Evolutionary conservation across 2,113 vertebrate species (phyloP), one percentile per base, ranked within the genome.

Genomic region (Stercorarius parasiticus): DNA sequence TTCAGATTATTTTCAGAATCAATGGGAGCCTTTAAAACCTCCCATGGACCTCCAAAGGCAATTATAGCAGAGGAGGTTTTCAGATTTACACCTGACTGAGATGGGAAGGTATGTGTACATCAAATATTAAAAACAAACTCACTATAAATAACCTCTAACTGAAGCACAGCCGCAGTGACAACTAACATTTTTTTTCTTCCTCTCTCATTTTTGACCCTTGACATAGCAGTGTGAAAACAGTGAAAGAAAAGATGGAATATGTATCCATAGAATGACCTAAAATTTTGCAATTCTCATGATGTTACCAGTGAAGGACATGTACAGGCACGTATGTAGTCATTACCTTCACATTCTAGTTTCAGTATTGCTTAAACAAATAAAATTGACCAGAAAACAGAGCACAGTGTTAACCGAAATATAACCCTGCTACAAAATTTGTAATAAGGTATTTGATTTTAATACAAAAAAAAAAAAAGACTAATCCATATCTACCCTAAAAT

Each of bases 41-140:
- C 73, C 73, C 61, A 84, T 45, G 87, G 90, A 74, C 82, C 73
- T 94, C 82, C 47, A 86, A 77, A 83, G 64, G 88, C 86, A 94
- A 94, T 95, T 95, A 91, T 0, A 92, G 45, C 58, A 80, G 58
- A 91, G 66, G 18, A 95, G 38, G 72, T 77, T 77, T 94, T 82
- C 93, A 96, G 74, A 74, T 83, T 91, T 96, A 93, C 82, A 97
- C 78, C 93, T 94, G 93, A 96, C 85, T 89, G 95, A 95, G 91
- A 94, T 43, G 42, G 93, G 93, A 97, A 95, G 95, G 87, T 95
- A 89, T 96, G 94, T 58, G 81, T 87, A 91, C 78, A 96, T 95
- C 86, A 97, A 95, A 95, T 96, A 96, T 95, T 95, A 95, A 95
- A 97, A 95, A 22, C 93, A 89, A 97, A 90, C 77, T 72, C 93